Percentiles rank a stretch among this genome's conserved stretches.
Conservation (phyloP, 2,888 invertebrate species). For the Melieria picta region DNA sequence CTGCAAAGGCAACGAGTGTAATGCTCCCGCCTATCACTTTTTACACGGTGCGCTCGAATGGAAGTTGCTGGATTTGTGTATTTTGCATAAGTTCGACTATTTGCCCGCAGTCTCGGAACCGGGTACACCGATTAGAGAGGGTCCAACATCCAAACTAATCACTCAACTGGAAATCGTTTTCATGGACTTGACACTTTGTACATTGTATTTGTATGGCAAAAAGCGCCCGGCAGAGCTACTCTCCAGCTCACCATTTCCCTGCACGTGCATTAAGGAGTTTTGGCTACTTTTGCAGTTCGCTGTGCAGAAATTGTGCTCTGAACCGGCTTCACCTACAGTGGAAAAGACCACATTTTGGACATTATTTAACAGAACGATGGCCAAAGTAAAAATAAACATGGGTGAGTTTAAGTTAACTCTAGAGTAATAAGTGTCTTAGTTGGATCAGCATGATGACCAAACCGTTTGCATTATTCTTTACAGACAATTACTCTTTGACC, state of each 20-base stretch:
- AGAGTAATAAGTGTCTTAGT: no score
- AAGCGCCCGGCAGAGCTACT: conserved; percentile 65
- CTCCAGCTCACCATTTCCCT: conserved; percentile 68
- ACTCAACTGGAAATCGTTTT: conserved; percentile 52
- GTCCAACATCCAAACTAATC: background rate
- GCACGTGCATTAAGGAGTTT: conserved; percentile 70
- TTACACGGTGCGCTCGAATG: conserved; percentile 64
- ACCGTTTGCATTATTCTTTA: conserved; percentile 1
- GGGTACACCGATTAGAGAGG: no score
- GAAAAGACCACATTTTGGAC: conserved; percentile 65
- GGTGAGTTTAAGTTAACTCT: conserved; percentile 38
- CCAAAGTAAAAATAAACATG: conserved; percentile 51
- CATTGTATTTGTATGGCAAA: conserved; percentile 54
- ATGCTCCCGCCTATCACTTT: conserved; percentile 61
- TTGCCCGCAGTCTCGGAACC: background rate
- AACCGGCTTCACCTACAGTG: background rate
- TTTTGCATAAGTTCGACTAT: conserved; percentile 47
- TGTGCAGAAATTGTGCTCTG: conserved; percentile 57
- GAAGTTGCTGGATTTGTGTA: conserved; percentile 60
- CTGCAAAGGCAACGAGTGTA: conserved; percentile 59
- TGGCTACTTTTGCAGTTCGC: conserved; percentile 69
- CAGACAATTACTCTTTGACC: conserved; percentile 46
- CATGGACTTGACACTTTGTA: conserved; percentile 53
- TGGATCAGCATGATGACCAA: no score
- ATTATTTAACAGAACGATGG: conserved; percentile 62